Base-by-base conservation (phyloP, 2,797 vertebrate species). In the Takifugu rubripes region DNA sequence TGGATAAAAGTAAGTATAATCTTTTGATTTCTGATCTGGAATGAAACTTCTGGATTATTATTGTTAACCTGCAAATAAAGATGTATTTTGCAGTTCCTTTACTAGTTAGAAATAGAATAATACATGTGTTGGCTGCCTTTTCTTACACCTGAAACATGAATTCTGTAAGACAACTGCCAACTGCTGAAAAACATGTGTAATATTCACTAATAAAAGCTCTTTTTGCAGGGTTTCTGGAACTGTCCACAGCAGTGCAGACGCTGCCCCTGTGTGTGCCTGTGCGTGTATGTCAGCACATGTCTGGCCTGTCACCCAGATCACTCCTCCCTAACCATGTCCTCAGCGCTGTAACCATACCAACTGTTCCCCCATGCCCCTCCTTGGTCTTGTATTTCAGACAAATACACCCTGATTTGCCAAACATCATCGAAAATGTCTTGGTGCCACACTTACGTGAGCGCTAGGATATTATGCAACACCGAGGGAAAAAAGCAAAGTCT, bases 211-310 rank as follows among this genome's bases (percentile, higher is more conserved):
- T 53, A 26, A 7, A 46, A 21, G 6, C n/a, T 17, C 6, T n/a
- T n/a, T n/a, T 46, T 46, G 16, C 16, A 21, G 6, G 2, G 6
- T 46, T 46, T 46, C 36, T 79, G 78, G 87, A 66, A 85, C 51
- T 81, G 70, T 82, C 84, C 85, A 85, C 79, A 85, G 56, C 61
- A 65, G 49, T 55, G 43, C 29, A 80, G 73, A 74, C 72, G 64
- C 67, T 78, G 77, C 61, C 43, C 61, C 43, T 49, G 68, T 12
- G 16, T 46, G 44, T 46, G 16, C 26, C 8, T 53, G 51, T 64
- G 54, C 54, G 52, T 54, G 45, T 64, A 70, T 70, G 11, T 67
- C 72, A 27, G 59, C 59, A 61, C 60, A 72, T 67, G 71, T 74
- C 27, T 54, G 58, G 66, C 49, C 59, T 84, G 77, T 84, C 76